phyloP scores from a whole-genome alignment of 2,888 invertebrate species.

The Lycocerus yunnanus region DNA sequence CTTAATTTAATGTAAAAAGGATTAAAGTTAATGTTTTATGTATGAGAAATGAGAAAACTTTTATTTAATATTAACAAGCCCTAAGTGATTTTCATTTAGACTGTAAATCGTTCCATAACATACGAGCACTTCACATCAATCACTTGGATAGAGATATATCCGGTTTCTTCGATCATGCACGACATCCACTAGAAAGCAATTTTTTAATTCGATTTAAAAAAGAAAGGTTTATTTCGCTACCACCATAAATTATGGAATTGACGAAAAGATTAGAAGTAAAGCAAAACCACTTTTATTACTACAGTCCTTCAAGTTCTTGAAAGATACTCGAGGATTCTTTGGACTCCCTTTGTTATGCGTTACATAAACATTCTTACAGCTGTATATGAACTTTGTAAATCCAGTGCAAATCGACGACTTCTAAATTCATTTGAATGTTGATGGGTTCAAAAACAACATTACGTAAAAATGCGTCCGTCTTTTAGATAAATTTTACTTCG shows the following conservation, averaged over 20 bases:
- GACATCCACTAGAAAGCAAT: neutral
- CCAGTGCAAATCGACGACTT: too few species aligned
- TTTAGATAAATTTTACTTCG: too few species aligned
- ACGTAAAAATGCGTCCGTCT: too few species aligned
- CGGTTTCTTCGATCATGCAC: neutral
- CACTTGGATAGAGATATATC: slow-evolving; percentile 18
- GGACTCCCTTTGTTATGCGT: too few species aligned
- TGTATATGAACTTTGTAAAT: too few species aligned
- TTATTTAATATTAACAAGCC: neutral
- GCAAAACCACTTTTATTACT: neutral
- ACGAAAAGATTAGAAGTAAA: neutral
- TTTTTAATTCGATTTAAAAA: neutral
- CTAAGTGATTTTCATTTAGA: slow-evolving; percentile 2
- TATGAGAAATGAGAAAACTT: neutral
- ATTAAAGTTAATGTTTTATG: neutral
- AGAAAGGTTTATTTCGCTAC: neutral
- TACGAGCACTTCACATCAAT: slow-evolving; percentile 20
- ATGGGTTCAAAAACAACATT: too few species aligned
- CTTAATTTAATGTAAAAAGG: neutral
- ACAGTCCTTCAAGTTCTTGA: neutral
- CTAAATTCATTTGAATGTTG: too few species aligned
- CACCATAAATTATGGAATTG: neutral
- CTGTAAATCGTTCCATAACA: slow-evolving; percentile 11
- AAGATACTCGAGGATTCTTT: neutral
- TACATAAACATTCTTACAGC: too few species aligned